Conservation (phyloP, 2,113 vertebrate genomes). For the Euleptes europaea region DNA sequence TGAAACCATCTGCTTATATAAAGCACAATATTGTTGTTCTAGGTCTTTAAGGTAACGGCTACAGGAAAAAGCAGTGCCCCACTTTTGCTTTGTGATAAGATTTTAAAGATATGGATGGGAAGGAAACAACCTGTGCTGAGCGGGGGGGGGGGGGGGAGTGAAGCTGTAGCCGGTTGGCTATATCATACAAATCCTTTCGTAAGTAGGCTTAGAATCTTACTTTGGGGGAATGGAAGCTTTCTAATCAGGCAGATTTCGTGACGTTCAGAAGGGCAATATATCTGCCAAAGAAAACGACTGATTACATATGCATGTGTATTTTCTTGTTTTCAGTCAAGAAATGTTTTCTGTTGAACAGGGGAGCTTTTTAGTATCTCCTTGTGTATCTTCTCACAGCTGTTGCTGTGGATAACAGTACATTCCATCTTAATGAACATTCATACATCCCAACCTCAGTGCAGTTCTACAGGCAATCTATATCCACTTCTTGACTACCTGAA, state of each 20-base stretch:
- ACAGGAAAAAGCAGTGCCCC: not conserved
- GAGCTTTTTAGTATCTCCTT: not conserved
- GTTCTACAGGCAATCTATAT: not conserved
- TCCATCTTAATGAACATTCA: not conserved
- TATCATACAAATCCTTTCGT: not conserved
- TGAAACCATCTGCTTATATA: not conserved
- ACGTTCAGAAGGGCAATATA: not conserved
- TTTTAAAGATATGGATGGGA: not conserved
- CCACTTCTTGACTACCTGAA: not conserved
- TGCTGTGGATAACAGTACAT: not conserved
- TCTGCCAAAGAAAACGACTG: conserved; percentile 19
- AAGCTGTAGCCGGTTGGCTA: not conserved
- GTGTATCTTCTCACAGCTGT: not conserved
- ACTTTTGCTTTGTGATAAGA: not conserved
- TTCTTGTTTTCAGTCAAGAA: not conserved
- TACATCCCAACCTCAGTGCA: no score
- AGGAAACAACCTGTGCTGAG: not conserved
- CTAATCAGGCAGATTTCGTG: conserved; percentile 5
- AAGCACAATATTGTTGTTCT: not conserved
- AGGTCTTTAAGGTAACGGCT: not conserved
- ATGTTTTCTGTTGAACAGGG: not conserved
- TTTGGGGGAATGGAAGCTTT: not conserved
- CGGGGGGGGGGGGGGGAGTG: no score
- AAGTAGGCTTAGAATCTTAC: not conserved
- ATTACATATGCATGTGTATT: not conserved